These are phyloP conservation scores for Pseudopipra pipra DNA, from an alignment of 2,113 vertebrate genomes.

Conservation along the genomic window DNA sequence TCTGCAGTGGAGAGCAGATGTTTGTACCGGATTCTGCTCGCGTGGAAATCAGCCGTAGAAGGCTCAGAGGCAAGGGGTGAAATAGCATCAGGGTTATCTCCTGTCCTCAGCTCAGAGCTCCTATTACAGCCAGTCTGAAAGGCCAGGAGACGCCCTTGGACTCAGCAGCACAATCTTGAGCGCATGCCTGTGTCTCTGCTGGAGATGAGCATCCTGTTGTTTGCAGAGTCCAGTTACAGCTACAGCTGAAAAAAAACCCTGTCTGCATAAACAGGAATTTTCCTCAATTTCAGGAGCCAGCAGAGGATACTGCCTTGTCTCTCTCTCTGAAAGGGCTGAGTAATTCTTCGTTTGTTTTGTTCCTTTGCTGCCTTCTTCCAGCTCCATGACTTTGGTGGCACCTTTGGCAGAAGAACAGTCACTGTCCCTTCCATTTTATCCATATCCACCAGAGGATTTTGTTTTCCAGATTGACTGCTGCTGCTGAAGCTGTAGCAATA, in stretches of 20 bases:
- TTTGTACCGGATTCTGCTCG: neutral
- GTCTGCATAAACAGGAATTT: constrained; percentile 27
- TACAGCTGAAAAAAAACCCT: neutral
- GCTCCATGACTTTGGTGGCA: neutral
- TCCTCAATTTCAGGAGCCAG: neutral
- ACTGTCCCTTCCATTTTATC: neutral
- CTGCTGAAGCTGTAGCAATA: neutral
- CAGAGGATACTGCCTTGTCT: constrained; percentile 2
- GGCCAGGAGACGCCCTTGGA: neutral
- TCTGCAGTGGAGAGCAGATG: neutral
- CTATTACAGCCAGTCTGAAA: neutral
- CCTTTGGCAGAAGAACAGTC: neutral
- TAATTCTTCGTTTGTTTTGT: neutral
- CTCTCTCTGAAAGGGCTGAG: neutral
- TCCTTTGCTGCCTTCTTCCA: neutral
- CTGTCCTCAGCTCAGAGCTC: neutral
- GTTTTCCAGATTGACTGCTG: neutral
- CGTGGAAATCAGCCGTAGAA: neutral
- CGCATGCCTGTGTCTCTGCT: neutral
- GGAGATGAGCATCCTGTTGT: neutral
- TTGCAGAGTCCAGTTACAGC: constrained; percentile 2
- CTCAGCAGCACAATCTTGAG: neutral
- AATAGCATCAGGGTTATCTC: neutral
- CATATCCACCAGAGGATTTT: neutral
- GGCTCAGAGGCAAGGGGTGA: neutral